Evolutionary conservation across 2,113 vertebrate species (phyloP).

Genomic region (Vulpes ferrilata): DNA sequence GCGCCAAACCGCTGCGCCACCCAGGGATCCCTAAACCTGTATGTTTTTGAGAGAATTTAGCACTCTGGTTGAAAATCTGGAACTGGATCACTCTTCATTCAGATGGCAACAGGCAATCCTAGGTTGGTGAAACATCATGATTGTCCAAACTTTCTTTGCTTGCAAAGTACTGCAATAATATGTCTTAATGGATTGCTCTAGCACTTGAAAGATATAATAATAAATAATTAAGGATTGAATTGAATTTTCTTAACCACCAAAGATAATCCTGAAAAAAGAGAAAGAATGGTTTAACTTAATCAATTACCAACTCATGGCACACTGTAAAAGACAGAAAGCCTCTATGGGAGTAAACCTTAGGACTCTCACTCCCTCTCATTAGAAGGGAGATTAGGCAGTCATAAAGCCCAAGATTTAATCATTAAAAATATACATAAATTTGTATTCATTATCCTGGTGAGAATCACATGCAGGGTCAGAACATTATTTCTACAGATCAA

Average conservation of each 20-base stretch:
- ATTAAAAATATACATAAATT: neutral
- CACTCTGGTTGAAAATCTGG: neutral
- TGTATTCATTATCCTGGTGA: neutral
- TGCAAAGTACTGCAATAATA: neutral
- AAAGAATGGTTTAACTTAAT: neutral
- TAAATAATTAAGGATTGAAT: neutral
- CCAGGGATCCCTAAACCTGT: no score
- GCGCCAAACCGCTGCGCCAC: no score
- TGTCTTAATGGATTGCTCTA: neutral
- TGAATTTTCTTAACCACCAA: neutral
- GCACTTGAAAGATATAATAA: neutral
- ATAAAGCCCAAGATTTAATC: neutral
- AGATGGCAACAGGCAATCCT: neutral
- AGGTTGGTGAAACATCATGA: neutral
- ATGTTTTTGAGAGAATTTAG: neutral
- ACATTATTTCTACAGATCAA: neutral
- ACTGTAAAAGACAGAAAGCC: neutral
- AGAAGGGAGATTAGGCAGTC: neutral
- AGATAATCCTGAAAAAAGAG: neutral
- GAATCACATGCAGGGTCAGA: neutral
- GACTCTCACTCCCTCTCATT: neutral
- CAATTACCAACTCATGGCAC: neutral
- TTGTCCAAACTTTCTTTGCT: neutral
- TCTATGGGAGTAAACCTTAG: neutral
- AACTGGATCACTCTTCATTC: neutral